Percentiles rank a stretch among this genome's conserved stretches.
phyloP scores from a whole-genome alignment of 2,888 invertebrate genomes.

The Chelonus formosanus region DNA sequence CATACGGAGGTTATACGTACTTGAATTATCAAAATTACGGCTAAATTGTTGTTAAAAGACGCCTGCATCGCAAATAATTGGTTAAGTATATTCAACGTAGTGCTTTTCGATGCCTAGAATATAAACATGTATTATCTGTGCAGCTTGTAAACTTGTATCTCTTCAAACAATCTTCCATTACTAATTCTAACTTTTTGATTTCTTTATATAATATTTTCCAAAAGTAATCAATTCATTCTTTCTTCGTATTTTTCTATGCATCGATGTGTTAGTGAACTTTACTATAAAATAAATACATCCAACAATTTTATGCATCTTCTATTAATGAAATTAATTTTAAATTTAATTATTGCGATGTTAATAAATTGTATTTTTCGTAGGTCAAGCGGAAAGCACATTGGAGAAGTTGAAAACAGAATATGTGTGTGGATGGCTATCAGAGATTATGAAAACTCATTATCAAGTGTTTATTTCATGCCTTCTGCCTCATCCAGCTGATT shows the following conservation, averaged over 20 bases:
- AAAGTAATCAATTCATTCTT: not conserved
- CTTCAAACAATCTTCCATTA: too few species aligned
- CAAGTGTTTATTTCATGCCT: constrained; percentile 92
- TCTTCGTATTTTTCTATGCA: constrained; percentile 43
- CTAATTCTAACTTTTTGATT: too few species aligned
- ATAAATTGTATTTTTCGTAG: constrained; percentile 55
- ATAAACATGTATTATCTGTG: not conserved
- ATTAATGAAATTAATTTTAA: not conserved
- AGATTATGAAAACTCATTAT: constrained; percentile 84
- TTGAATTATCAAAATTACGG: constrained; percentile 18
- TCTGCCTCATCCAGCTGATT: constrained; percentile 95
- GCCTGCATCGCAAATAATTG: constrained; percentile 52
- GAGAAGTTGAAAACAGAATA: constrained; percentile 93
- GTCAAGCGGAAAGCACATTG: constrained; percentile 84
- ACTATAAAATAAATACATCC: constrained; percentile 16
- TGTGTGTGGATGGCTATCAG: constrained; percentile 90
- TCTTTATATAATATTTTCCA: too few species aligned
- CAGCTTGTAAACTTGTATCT: too few species aligned
- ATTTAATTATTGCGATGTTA: constrained; percentile 7
- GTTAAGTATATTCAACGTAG: constrained; percentile 19
- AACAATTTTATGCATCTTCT: too few species aligned
- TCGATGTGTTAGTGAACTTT: constrained; percentile 39
- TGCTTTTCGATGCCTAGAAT: constrained; percentile 44
- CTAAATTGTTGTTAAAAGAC: constrained; percentile 43
- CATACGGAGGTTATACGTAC: not conserved